Percentiles rank a stretch among this genome's conserved stretches.
Evolutionary conservation across 2,113 vertebrate genomes (phyloP).

Genomic region (Serilophus lunatus): DNA sequence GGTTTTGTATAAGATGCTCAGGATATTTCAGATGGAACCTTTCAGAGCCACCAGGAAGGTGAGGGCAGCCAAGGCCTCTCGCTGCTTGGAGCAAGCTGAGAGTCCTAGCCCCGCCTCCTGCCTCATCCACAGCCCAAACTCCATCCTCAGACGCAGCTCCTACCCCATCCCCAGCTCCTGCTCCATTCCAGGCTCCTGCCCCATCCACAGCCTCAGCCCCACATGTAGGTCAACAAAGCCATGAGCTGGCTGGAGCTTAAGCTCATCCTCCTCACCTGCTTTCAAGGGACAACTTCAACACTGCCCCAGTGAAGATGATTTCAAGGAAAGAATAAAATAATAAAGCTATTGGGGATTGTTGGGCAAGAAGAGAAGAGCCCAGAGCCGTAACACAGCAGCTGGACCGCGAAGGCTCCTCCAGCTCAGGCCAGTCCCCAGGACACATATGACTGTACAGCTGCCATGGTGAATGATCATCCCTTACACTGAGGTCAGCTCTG

Average conservation of each 20-base stretch:
- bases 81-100: not conserved
- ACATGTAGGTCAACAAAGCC: not conserved
- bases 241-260: not conserved
- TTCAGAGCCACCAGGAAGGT: not conserved
- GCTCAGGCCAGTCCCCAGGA: conserved; percentile 40
- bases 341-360: not conserved
- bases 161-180: not conserved
- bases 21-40: not conserved
- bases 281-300: not conserved
- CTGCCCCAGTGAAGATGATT: not conserved
- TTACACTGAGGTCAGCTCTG: conserved; percentile 70
- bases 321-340: not conserved
- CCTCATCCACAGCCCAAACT: not conserved
- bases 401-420: not conserved
- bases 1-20: conserved; percentile 30
- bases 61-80: not conserved
- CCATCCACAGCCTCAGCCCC: not conserved
- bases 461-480: conserved; percentile 57
- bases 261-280: not conserved
- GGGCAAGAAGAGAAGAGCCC: not conserved
- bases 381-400: conserved; percentile 18
- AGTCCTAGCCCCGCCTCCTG: not conserved
- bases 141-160: not conserved
- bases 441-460: conserved; percentile 68
- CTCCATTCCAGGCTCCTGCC: not conserved